These are phyloP conservation scores for Araneus ventricosus DNA, from an alignment of 1,140 invertebrate genomes.

Conservation along the genomic window DNA sequence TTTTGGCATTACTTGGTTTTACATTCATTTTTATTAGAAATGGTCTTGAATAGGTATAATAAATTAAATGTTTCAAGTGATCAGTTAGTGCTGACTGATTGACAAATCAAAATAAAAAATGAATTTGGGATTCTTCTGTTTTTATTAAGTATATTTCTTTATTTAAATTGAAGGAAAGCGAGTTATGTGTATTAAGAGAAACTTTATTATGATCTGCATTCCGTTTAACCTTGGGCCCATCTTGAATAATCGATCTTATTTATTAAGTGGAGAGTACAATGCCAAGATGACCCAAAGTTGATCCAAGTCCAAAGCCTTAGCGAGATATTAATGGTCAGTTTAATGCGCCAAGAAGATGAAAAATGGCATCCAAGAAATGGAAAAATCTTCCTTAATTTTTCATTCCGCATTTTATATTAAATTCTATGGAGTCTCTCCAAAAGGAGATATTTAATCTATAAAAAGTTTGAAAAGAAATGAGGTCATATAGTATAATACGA, in stretches of 20 bases:
- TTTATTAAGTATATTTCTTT: too few relatives aligned
- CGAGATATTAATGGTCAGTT: conserved; percentile 46
- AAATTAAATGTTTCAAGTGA: too few relatives aligned
- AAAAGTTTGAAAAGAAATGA: neutral
- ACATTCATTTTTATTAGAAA: too few relatives aligned
- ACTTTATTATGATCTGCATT: neutral
- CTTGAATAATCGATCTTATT: conserved; percentile 1
- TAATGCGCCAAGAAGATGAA: conserved; percentile 45
- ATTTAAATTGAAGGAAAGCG: too few relatives aligned
- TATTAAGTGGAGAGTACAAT: neutral
- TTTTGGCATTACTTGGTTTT: too few relatives aligned
- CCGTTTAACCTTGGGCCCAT: neutral
- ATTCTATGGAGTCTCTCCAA: conserved; percentile 22
- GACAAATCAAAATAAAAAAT: too few relatives aligned
- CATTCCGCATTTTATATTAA: conserved; percentile 50
- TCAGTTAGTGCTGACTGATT: too few relatives aligned
- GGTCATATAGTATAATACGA: conserved; percentile 2
- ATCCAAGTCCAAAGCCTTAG: conserved; percentile 28
- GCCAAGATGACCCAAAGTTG: conserved; percentile 27
- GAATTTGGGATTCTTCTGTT: too few relatives aligned
- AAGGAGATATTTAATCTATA: neutral
- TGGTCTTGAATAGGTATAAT: too few relatives aligned
- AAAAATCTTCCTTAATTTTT: conserved; percentile 58
- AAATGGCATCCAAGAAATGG: conserved; percentile 34
- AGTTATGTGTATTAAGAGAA: too few relatives aligned